These are phyloP conservation scores for Leptopilina boulardi DNA, from an alignment of 1,140 invertebrate species.

Conservation along the genomic window DNA sequence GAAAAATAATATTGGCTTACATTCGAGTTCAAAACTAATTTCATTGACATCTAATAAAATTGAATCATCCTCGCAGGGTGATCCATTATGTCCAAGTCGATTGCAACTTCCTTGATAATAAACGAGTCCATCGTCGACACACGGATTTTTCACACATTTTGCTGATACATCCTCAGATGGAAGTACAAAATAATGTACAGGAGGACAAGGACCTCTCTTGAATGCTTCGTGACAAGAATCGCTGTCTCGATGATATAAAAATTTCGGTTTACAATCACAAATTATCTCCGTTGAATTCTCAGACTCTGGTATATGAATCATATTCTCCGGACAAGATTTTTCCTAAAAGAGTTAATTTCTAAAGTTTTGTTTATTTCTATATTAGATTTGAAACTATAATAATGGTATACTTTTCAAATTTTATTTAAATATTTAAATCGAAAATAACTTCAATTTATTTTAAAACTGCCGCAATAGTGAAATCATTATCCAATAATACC, in stretches of 20 bases:
- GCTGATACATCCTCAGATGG: conserved; percentile 75
- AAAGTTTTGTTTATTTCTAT: not conserved
- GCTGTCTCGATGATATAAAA: conserved; percentile 78
- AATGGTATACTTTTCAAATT: too few species aligned
- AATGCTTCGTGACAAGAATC: conserved; percentile 79
- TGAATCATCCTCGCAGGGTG: conserved; percentile 65
- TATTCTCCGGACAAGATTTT: conserved; percentile 65
- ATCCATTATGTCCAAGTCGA: conserved; percentile 66
- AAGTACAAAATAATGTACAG: conserved; percentile 77
- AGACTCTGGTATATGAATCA: conserved; percentile 80
- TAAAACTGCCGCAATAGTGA: too few species aligned
- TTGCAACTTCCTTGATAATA: conserved; percentile 75
- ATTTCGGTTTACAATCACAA: conserved; percentile 81
- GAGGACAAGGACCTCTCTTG: conserved; percentile 78
- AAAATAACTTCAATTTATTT: too few species aligned
- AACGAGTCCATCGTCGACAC: conserved; percentile 70
- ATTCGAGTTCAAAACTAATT: conserved; percentile 64
- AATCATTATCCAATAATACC: too few species aligned
- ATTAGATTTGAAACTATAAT: not conserved
- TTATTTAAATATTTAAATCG: too few species aligned
- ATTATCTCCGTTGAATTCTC: conserved; percentile 78
- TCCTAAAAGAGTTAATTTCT: not conserved
- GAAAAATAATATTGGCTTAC: conserved; percentile 34
- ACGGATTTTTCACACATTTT: conserved; percentile 78
- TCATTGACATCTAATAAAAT: conserved; percentile 60